Base-by-base conservation (phyloP, 2,113 vertebrate species). In the Lepidothrix coronata region DNA sequence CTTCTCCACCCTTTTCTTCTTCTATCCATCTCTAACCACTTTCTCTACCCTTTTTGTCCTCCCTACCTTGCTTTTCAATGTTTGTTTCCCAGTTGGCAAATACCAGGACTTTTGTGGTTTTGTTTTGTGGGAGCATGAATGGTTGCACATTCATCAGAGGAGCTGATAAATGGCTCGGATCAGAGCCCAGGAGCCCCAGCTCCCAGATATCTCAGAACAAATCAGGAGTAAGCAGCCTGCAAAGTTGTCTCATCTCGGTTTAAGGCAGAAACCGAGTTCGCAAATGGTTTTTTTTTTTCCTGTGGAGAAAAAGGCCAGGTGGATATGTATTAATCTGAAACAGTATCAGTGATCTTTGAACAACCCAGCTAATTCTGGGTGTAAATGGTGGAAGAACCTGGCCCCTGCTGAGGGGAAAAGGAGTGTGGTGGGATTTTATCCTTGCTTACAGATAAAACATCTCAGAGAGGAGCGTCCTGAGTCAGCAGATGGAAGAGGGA, bases 221-320 rank as follows among this genome's bases (percentile, higher is more conserved):
- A 59, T n/a, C 2, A 2, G 51, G 55, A 78, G 48, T 33, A 48
- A 85, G 61, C 28, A 25, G 22, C 25, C 23, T 31, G 22, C 22
- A 8, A 31, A 41, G 57, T 8, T 3, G 0, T 54, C 28, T 76
- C n/a, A 27, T 51, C 39, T 57, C 14, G 11, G 21, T 75, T 84
- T 63, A 57, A 68, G 51, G 65, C 28, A n/a, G 55, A 48, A 18
- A 22, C 25, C 5, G 6, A 37, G 16, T 0, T 57, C 27, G 41
- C 5, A 23, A 68, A 23, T 0, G 0, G 4, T 6, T 46, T 57
- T 59, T 62, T 33, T 43, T 49, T 65, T 43, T 5, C 16, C 55
- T 44, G 14, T n/a, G 46, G 52, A 58, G 61, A 33, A 55, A 11
- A 67, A 35, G 21, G 18, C 31, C 44, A 13, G 12, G 33, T 57